These are phyloP conservation scores for Epinephelus malabaricus DNA, from an alignment of 2,797 vertebrate species.

Conservation along the genomic window DNA sequence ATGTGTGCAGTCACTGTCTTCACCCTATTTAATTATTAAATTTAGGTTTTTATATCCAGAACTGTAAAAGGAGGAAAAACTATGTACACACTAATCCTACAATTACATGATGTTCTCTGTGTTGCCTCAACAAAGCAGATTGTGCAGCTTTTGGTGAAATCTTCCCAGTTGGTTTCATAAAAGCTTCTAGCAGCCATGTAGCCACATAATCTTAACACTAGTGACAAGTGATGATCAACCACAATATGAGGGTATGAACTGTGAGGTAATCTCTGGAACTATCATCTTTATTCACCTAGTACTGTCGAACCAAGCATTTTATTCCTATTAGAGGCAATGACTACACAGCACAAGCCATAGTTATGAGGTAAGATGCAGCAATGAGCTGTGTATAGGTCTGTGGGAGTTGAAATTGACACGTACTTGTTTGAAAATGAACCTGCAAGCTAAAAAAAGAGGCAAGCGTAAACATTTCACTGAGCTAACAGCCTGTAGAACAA, in stretches of 20 bases:
- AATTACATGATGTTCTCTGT: background rate
- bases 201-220: background rate
- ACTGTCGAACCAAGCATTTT: background rate
- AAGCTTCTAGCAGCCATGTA: background rate
- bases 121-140: constrained; percentile 4
- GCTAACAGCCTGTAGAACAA: background rate
- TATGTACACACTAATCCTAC: constrained; percentile 4
- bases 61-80: background rate
- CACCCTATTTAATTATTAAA: constrained; percentile 14
- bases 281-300: background rate
- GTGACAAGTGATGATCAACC: background rate
- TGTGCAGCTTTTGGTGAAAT: background rate
- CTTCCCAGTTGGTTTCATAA: background rate
- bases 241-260: background rate
- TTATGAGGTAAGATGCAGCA: background rate
- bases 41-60: constrained; percentile 4
- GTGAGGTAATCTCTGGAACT: background rate
- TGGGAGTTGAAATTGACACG: background rate
- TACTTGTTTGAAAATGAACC: no score
- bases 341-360: no score
- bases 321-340: background rate
- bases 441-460: no score
- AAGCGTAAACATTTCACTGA: no score
- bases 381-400: background rate
- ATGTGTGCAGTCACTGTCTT: background rate